Conservation (phyloP, 2,113 vertebrate genomes). For the Zapus hudsonius region DNA sequence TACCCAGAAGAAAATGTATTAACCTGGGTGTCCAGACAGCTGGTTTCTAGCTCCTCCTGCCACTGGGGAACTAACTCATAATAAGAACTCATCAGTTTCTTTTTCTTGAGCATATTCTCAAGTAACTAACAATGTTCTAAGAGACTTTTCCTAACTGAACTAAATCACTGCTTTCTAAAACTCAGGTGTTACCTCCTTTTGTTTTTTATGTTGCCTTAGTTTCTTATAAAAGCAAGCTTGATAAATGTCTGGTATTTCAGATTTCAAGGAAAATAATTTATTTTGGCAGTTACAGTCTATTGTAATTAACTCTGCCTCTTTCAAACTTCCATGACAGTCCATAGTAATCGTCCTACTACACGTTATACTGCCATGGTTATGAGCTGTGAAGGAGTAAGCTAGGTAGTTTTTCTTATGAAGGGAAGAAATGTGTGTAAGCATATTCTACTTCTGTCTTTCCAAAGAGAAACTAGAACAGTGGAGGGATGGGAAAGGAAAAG, state of each 20-base stretch:
- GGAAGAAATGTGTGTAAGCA: background rate
- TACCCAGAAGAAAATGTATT: background rate
- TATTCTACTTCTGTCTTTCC: background rate
- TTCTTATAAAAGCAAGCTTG: constrained; percentile 18
- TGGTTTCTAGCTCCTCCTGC: background rate
- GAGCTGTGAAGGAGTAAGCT: background rate
- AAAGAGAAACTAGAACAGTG: background rate
- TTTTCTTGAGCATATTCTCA: background rate
- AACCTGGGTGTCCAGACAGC: background rate
- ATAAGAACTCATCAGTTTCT: background rate
- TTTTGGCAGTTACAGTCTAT: constrained; percentile 21
- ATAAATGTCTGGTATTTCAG: constrained; percentile 22
- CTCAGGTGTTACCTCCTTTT: background rate
- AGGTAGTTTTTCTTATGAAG: constrained; percentile 18
- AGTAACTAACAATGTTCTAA: constrained; percentile 46
- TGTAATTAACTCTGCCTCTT: constrained; percentile 28
- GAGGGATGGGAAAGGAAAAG: background rate
- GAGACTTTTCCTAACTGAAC: constrained; percentile 38
- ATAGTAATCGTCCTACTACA: background rate
- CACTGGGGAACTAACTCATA: background rate
- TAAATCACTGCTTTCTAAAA: constrained; percentile 30
- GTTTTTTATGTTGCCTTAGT: constrained; percentile 21
- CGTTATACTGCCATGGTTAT: background rate
- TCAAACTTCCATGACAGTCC: background rate
- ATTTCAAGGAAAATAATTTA: constrained; percentile 36